Conservation (phyloP, 2,797 vertebrate genomes). For the Micrastur ruficollis region DNA sequence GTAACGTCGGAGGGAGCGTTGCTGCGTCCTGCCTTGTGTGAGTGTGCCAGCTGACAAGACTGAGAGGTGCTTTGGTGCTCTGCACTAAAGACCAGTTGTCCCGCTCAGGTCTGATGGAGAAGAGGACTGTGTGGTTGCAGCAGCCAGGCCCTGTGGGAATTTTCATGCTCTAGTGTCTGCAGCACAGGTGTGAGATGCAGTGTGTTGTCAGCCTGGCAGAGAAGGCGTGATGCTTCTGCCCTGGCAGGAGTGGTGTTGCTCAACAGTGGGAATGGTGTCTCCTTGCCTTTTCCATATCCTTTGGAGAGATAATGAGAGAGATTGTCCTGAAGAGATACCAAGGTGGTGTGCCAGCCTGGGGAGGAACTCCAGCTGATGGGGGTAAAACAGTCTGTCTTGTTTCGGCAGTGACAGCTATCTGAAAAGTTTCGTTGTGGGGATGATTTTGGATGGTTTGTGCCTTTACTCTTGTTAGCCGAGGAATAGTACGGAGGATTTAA, state of each 20-base stretch:
- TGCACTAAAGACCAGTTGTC: fast-evolving
- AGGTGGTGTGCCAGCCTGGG: not conserved
- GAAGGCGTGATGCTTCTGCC: not conserved
- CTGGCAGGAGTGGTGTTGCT: not conserved
- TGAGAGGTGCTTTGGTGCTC: not conserved
- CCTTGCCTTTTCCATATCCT: not conserved
- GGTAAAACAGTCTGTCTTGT: not conserved
- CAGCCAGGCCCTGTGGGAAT: not conserved
- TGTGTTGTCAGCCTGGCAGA: not conserved
- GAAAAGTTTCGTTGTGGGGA: not conserved
- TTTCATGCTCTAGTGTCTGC: not conserved
- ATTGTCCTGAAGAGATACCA: not conserved
- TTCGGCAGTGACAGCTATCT: not conserved
- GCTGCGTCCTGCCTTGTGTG: fast-evolving
- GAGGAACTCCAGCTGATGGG: not conserved
- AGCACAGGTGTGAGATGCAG: not conserved
- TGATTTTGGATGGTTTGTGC: not conserved
- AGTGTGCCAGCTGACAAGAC: not conserved
- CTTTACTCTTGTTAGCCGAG: not conserved
- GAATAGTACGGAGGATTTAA: not conserved
- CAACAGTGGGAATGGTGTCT: not conserved
- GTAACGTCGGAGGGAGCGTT: fast-evolving
- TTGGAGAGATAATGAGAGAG: not conserved
- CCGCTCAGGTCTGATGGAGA: fast-evolving
- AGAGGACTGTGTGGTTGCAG: not conserved